Percentiles rank a stretch among this genome's conserved stretches.
Conservation (phyloP, 2,113 vertebrate species). For the Neolamprologus brichardi region DNA sequence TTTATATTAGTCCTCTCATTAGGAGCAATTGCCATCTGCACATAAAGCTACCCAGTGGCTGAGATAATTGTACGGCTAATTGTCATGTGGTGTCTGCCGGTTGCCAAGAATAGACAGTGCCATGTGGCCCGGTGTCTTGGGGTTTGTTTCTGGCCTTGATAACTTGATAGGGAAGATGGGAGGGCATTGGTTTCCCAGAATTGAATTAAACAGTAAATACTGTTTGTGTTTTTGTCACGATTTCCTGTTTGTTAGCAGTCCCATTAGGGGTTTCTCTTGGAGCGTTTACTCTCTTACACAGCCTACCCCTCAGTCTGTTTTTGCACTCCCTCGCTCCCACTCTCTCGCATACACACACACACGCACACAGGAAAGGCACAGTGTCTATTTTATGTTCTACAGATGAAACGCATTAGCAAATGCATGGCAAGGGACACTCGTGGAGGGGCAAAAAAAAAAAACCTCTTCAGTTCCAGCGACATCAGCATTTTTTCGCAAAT, state of each 20-base stretch:
- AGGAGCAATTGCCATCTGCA: constrained; percentile 40
- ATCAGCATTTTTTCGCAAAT: constrained; percentile 99
- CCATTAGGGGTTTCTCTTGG: constrained; percentile 41
- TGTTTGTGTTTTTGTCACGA: constrained; percentile 59
- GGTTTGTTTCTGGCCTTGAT: constrained; percentile 51
- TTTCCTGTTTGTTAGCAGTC: constrained; percentile 55
- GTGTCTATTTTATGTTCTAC: constrained; percentile 88
- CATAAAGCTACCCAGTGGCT: constrained; percentile 37
- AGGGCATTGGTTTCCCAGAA: constrained; percentile 37
- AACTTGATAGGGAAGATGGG: constrained; percentile 33
- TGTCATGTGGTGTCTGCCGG: constrained; percentile 49
- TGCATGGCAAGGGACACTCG: constrained; percentile 93
- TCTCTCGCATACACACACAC: background rate
- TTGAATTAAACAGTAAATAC: constrained; percentile 58
- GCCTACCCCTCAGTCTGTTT: background rate
- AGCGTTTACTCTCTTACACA: constrained; percentile 22
- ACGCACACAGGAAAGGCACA: constrained; percentile 71
- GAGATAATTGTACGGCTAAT: constrained; percentile 55
- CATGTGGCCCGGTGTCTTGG: constrained; percentile 44
- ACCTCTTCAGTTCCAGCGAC: constrained; percentile 81
- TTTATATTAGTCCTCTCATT: constrained; percentile 18
- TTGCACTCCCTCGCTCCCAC: background rate
- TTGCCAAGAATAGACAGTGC: constrained; percentile 49
- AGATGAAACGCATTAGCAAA: constrained; percentile 97
- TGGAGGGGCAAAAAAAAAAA: constrained; percentile 58